Conservation (phyloP, 2,113 vertebrate species). For the Garra rufa region DNA sequence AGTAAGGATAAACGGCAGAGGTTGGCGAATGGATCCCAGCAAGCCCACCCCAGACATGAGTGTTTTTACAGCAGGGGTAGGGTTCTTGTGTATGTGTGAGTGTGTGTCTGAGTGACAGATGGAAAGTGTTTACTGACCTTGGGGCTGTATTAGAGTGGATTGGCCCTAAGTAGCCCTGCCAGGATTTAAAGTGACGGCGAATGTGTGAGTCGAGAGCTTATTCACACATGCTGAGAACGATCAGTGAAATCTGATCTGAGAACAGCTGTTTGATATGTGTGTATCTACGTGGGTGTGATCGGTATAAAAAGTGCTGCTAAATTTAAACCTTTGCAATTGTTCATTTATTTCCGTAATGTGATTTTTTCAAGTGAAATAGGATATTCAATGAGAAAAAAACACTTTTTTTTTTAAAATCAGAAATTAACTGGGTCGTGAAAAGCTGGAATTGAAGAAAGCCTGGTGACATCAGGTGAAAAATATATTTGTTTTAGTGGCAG, state of each 20-base stretch:
- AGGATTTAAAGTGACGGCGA: slow-evolving; percentile 45
- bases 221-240: neutral
- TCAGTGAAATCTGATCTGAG: slow-evolving; percentile 10
- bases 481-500: neutral
- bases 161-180: slow-evolving; percentile 74
- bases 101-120: slow-evolving; percentile 58
- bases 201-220: slow-evolving; percentile 9
- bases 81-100: slow-evolving; percentile 29
- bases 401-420: neutral
- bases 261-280: slow-evolving; percentile 16
- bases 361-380: neutral
- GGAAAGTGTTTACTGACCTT: slow-evolving; percentile 73
- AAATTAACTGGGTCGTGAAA: neutral
- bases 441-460: neutral
- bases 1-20: slow-evolving; percentile 56
- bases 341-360: neutral
- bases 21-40: slow-evolving; percentile 60
- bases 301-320: neutral
- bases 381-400: neutral
- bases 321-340: neutral
- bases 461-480: neutral
- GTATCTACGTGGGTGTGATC: neutral
- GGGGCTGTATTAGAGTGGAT: slow-evolving; percentile 72
- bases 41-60: slow-evolving; percentile 4
- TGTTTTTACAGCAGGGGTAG: neutral